Conservation (phyloP, 2,113 vertebrate species). For the Clarias batrachus region DNA sequence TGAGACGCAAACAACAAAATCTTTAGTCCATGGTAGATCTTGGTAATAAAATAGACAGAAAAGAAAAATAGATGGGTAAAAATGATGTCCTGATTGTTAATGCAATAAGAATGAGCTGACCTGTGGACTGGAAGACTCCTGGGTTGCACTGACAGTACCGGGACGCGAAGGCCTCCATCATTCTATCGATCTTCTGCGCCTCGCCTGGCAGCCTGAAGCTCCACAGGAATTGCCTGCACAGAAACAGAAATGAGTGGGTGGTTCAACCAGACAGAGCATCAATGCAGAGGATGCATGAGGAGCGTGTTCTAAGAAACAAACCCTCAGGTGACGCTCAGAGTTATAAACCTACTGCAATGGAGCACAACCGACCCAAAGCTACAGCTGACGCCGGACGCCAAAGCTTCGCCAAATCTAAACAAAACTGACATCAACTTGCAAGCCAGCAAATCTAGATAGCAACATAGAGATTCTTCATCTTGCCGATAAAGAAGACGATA, state of each 20-base stretch:
- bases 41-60: not conserved
- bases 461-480: not conserved
- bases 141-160: constrained; percentile 97
- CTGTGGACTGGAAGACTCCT: constrained; percentile 98
- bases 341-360: not conserved
- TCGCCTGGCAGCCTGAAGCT: constrained; percentile 96
- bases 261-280: not conserved
- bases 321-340: not conserved
- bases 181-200: constrained; percentile 97
- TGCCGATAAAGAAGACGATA: not conserved
- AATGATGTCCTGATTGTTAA: not conserved
- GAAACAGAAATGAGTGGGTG: constrained; percentile 13
- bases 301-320: not conserved
- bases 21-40: not conserved
- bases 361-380: not conserved
- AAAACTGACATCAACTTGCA: not conserved
- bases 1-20: not conserved
- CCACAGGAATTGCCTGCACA: constrained; percentile 92
- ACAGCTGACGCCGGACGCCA: not conserved
- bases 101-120: constrained; percentile 66
- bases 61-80: too few species aligned
- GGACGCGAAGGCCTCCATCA: constrained; percentile 98
- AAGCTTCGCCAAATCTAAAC: not conserved
- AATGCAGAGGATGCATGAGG: not conserved
- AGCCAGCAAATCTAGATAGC: not conserved